Evolutionary conservation across 2,888 invertebrate genomes (phyloP).

Genomic region (Tribolium freemani): DNA sequence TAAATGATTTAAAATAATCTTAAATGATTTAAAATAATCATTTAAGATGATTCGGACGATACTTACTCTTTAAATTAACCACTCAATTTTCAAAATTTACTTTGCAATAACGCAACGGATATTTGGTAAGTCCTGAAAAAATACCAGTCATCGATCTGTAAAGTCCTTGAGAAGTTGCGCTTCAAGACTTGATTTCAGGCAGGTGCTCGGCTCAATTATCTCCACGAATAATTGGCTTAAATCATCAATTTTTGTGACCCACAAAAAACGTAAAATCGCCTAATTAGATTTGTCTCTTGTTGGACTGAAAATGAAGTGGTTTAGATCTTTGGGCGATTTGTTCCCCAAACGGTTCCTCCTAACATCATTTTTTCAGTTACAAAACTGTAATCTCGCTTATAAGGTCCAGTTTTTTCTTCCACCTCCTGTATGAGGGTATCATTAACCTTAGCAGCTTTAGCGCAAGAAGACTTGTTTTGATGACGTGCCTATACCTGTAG

Average conservation of each 20-base stretch:
- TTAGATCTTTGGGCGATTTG: too few species aligned
- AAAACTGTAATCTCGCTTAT: slow-evolving; percentile 18
- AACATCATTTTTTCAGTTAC: slow-evolving; percentile 6
- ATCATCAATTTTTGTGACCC: neutral
- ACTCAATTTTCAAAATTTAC: too few species aligned
- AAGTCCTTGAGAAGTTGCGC: slow-evolving; percentile 17
- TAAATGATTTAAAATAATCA: too few species aligned
- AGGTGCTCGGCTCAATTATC: neutral
- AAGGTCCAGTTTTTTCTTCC: slow-evolving; percentile 33
- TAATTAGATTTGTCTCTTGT: neutral
- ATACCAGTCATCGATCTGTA: slow-evolving; percentile 15
- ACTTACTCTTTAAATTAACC: neutral
- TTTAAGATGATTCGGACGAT: neutral
- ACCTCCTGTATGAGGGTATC: slow-evolving; percentile 33
- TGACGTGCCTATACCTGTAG: slow-evolving; percentile 51
- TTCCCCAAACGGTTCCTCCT: neutral
- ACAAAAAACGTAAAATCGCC: neutral
- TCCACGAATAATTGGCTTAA: neutral
- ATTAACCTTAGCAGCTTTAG: slow-evolving; percentile 41
- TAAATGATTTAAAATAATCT: neutral
- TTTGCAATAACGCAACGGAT: neutral
- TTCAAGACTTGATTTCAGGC: neutral
- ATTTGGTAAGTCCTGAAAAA: neutral
- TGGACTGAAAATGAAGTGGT: neutral
- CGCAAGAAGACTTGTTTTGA: slow-evolving; percentile 46